Evolutionary conservation across 2,888 invertebrate genomes (phyloP).

Genomic region (Drosophila conformis): DNA sequence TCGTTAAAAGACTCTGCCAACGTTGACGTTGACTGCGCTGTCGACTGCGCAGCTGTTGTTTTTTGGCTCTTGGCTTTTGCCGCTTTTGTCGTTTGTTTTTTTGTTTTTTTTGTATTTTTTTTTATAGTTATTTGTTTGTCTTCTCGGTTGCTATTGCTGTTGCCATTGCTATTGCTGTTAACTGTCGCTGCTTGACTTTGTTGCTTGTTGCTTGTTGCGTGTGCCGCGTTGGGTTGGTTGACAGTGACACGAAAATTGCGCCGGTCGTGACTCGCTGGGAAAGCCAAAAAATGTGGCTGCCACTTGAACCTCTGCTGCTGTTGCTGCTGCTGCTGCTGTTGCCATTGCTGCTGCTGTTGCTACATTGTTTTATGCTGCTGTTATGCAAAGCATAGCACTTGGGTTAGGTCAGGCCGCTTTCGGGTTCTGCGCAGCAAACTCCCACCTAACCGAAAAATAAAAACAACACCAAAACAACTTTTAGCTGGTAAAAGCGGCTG

Average conservation of each 20-base stretch:
- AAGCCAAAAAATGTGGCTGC: conserved; percentile 57
- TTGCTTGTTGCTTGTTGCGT: conserved; percentile 75
- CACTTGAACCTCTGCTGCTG: conserved; percentile 19
- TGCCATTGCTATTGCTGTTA: conserved; percentile 32
- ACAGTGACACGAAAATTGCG: conserved; percentile 76
- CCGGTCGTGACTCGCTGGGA: conserved; percentile 74
- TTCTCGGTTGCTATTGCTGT: conserved; percentile 31
- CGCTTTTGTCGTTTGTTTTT: conserved; percentile 13
- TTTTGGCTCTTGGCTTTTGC: conserved; percentile 25
- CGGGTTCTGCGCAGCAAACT: conserved; percentile 31
- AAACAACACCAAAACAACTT: conserved; percentile 3
- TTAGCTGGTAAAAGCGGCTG: conserved; percentile 51
- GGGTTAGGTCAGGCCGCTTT: conserved; percentile 50
- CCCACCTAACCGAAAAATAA: conserved; percentile 5
- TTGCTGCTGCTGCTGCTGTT: conserved; percentile 2
- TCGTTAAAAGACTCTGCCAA: conserved; percentile 31
- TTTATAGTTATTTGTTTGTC: conserved; percentile 42
- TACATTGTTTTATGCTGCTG: conserved; percentile 21
- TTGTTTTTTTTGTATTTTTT: not conserved
- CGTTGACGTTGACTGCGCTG: conserved; percentile 15
- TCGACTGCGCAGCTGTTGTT: conserved; percentile 30
- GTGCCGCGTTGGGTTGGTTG: conserved; percentile 54
- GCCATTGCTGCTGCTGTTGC: conserved; percentile 11
- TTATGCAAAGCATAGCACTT: conserved; percentile 54
- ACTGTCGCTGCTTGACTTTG: conserved; percentile 49